Evolutionary conservation across 2,113 vertebrate species (phyloP), one percentile per base, ranked within the genome.

Genomic region (Hyperopisus bebe): DNA sequence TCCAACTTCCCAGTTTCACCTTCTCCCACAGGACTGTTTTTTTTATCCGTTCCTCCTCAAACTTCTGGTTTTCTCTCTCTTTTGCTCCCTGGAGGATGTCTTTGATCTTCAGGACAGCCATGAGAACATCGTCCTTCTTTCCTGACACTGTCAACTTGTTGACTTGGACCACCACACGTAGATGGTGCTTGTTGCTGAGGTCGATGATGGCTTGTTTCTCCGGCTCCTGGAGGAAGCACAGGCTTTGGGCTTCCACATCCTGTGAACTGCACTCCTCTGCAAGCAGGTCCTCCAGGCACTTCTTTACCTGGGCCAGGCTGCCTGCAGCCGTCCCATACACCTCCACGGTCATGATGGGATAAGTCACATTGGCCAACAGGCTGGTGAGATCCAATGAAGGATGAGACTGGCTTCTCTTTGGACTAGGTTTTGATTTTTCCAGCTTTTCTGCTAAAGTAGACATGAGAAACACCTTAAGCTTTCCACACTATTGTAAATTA

Each of bases 21-120:
- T 80, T 51, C 87, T 94, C 92, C 94, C 94, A 94, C 7, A 88
- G 74, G 82, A 94, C 83, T 2, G 87, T 92, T 82, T 93, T 66
- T 44, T 87, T 80, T 77, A 93, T 55, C 82, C 92, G 91, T 27
- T 53, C 90, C 91, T 93, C 89, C 70, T 93, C 93, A 19, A 84
- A 62, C 35, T 90, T 77, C 31, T 77, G 88, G 31, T 1, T 87
- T 35, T 90, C 87, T 66, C 88, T 86, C 1, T 93, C 92, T 47
- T 83, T 88, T 1, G 62, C 92, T n/a, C 24, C 80, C 53, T 91
- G 92, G 19, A 93, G 46, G 31, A 92, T 51, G 17, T 48, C 62
- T 4, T 88, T 90, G 82, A 94, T 92, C 53, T 92, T 58, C 31
- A 92, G n/a, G 44, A 90, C 58, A 1, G 89, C 62, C 31, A 88